Evolutionary conservation across 2,888 invertebrate genomes (phyloP).

Genomic region (Chirona hameri): DNA sequence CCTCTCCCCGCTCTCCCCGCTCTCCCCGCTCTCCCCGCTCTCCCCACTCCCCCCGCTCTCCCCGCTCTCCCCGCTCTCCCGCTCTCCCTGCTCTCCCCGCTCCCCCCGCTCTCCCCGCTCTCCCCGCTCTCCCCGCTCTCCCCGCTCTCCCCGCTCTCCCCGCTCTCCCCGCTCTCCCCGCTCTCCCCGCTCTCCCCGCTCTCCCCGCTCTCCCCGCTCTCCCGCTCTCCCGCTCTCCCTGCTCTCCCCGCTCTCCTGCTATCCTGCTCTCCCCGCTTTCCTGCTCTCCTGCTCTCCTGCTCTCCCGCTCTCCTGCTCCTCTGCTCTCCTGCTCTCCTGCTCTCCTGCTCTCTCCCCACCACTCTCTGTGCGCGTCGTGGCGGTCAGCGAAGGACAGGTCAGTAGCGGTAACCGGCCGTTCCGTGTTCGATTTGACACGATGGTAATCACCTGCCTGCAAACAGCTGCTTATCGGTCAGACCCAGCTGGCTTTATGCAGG

Average conservation of each 20-base stretch:
- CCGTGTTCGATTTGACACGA: no score
- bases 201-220: slow-evolving; percentile 56
- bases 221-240: slow-evolving; percentile 82
- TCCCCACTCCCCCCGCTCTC: slow-evolving; percentile 73
- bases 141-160: slow-evolving; percentile 63
- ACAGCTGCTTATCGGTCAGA: no score
- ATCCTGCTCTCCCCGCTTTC: no score
- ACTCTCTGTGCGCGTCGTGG: slow-evolving; percentile 70
- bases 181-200: slow-evolving; percentile 51
- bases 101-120: slow-evolving; percentile 51
- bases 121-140: slow-evolving; percentile 63
- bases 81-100: no score
- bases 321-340: neutral
- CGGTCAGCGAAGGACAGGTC: slow-evolving; percentile 3
- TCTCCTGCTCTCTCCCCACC: neutral
- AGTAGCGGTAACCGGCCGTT: no score
- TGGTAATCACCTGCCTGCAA: no score
- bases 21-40: slow-evolving; percentile 51
- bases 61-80: no score
- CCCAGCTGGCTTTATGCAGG: no score
- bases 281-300: no score
- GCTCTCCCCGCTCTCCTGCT: no score
- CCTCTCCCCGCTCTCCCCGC: slow-evolving; percentile 56
- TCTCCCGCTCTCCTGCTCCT: no score
- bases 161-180: slow-evolving; percentile 55